Evolutionary conservation across 2,888 invertebrate genomes (phyloP).

Genomic region (Nomada goodeniana): DNA sequence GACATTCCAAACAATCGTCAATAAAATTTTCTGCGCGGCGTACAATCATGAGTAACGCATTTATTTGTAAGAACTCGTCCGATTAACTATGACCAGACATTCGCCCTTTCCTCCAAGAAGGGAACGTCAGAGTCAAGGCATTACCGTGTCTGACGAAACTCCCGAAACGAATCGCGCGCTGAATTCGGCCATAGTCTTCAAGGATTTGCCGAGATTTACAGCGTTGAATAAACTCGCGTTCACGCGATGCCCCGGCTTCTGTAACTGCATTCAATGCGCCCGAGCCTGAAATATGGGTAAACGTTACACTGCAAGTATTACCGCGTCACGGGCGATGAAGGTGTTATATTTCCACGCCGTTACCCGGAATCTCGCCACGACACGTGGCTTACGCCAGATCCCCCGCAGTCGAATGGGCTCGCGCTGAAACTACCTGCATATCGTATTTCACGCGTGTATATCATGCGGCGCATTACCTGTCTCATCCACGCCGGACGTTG

Average conservation of each 20-base stretch:
- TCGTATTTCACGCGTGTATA: slow-evolving; percentile 64
- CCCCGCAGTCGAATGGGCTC: slow-evolving; percentile 51
- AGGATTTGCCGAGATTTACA: slow-evolving; percentile 58
- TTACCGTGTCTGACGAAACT: slow-evolving; percentile 6
- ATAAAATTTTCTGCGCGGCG: too few species aligned
- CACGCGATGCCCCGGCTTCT: slow-evolving; percentile 34
- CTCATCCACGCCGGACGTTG: slow-evolving; percentile 52
- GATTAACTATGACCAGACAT: not conserved
- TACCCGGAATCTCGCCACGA: slow-evolving; percentile 57
- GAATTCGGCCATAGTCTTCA: slow-evolving; percentile 49
- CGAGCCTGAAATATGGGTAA: slow-evolving; percentile 60
- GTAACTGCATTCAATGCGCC: slow-evolving; percentile 53
- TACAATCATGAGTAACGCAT: not conserved
- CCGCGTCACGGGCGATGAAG: slow-evolving; percentile 55
- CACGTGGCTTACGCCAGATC: slow-evolving; percentile 47
- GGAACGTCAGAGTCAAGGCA: slow-evolving; percentile 18
- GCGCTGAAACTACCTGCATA: slow-evolving; percentile 64
- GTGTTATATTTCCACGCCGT: slow-evolving; percentile 57
- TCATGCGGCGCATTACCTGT: slow-evolving; percentile 33
- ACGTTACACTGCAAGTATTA: slow-evolving; percentile 60
- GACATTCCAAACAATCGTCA: too few species aligned
- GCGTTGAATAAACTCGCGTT: slow-evolving; percentile 51
- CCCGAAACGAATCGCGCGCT: slow-evolving; percentile 35
- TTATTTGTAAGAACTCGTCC: too few species aligned
- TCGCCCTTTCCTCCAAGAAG: not conserved